phyloP scores from a whole-genome alignment of 2,888 invertebrate genomes.

The Drosophila birchii region DNA sequence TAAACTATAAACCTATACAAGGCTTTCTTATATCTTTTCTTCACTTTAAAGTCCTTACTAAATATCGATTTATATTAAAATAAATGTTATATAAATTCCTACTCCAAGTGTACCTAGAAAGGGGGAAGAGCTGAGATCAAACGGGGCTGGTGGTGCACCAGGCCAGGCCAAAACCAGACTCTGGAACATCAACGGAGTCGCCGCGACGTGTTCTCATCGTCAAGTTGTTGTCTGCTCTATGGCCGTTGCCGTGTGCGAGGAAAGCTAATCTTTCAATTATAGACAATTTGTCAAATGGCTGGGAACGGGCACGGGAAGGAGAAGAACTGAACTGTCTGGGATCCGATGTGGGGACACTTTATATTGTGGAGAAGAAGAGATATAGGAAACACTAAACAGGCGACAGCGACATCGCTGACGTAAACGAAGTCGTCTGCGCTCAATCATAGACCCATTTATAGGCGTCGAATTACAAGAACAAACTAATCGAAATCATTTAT shows the following conservation, averaged over 20 bases:
- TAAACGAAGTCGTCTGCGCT: constrained; percentile 79
- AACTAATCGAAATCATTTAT: constrained; percentile 85
- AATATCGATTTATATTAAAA: not conserved
- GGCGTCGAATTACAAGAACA: constrained; percentile 85
- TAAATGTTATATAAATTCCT: not conserved
- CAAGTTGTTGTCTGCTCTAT: constrained; percentile 51
- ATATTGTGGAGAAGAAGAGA: constrained; percentile 8
- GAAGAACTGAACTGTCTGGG: constrained; percentile 52
- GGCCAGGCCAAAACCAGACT: constrained; percentile 42
- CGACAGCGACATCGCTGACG: constrained; percentile 66
- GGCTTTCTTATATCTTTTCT: not conserved
- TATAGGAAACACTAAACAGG: constrained; percentile 45
- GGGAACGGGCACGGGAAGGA: constrained; percentile 36
- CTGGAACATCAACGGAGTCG: constrained; percentile 40
- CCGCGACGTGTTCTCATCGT: constrained; percentile 70
- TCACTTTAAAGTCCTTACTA: not conserved
- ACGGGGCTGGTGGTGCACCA: constrained; percentile 21
- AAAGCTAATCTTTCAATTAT: constrained; percentile 85
- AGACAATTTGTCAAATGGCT: constrained; percentile 85
- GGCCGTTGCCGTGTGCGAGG: constrained; percentile 65
- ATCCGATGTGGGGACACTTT: constrained; percentile 36
- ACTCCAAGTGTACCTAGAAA: constrained; percentile 3
- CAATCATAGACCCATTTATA: constrained; percentile 84
- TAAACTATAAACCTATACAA: not conserved
- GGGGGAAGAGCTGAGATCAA: not conserved